Base-by-base conservation (phyloP, 2,888 invertebrate genomes). In the Drosophila buzzatii region DNA sequence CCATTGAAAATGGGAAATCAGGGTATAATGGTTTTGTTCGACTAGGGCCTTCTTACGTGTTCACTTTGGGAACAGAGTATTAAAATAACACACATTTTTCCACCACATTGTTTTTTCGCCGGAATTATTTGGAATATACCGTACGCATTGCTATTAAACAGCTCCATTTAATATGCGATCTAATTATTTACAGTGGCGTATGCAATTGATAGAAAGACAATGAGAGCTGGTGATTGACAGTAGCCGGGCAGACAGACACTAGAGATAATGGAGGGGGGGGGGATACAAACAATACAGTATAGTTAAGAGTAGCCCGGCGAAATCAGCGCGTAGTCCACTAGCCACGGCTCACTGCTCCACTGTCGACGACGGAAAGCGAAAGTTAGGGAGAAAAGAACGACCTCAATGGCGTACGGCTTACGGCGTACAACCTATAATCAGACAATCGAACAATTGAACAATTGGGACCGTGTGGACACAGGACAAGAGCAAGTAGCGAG, bases 361-460 rank as follows among this genome's bases (percentile, higher is more conserved):
- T 27, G 27, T 10, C 5, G n/a, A 31, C 31, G 49, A 49, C 6
- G 31, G 9, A 35, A 42, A 60, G 56, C 52, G 60, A 66, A 72
- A 69, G 68, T 64, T n/a, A 27, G 16, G 6, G 5, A 20, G 14
- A 66, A 60, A 57, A 42, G 57, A 71, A 56, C 52, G 49, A 59
- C 53, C 35, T 41, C 44, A 69, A 63, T 12, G 37, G 35, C 42
- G 44, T 44, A 12, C 14, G 45, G 20, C 20, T 12, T 14, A 20
- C 14, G 14, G 20, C 45, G 14, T 51, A 57, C 62, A 65, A 47
- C 57, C 47, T 35, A 51, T 44, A 67, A 53, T 39, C 66, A 65
- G 78, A 59, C 68, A 66, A 52, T 39, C 65, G 69, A 81, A 64
- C 73, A 66, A 59, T 61, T 52, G 66, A 81, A 66, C 73, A 67